Conservation (phyloP, 2,113 vertebrate species). For the Oplegnathus fasciatus region DNA sequence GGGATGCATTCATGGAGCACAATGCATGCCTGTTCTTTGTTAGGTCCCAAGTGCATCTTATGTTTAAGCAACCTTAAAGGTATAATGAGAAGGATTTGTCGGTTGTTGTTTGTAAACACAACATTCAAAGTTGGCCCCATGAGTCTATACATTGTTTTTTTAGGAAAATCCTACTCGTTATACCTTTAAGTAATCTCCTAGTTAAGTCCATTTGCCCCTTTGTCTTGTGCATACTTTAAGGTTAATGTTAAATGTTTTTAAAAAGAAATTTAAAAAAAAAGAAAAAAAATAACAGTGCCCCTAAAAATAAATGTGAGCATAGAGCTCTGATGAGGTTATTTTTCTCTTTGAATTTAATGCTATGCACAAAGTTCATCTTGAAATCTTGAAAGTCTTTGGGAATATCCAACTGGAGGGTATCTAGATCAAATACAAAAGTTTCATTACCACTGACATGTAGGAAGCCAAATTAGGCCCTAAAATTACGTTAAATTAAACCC, state of each 20-base stretch:
- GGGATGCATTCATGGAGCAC: neutral
- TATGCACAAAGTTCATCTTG: slow-evolving; percentile 58
- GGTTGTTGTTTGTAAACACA: too few species aligned
- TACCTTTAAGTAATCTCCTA: neutral
- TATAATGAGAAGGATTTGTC: too few species aligned
- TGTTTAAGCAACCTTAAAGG: neutral
- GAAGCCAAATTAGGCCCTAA: slow-evolving; percentile 75
- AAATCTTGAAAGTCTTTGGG: slow-evolving; percentile 67
- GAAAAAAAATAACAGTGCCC: neutral
- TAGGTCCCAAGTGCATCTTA: neutral
- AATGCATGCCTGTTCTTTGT: neutral
- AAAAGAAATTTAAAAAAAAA: too few species aligned
- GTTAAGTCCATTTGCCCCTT: neutral
- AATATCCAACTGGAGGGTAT: slow-evolving; percentile 65
- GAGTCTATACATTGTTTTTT: too few species aligned
- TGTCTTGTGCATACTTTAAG: neutral
- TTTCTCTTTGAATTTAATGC: slow-evolving; percentile 62
- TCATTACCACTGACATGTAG: slow-evolving; percentile 69
- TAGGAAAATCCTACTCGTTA: too few species aligned
- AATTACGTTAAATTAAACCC: slow-evolving; percentile 79
- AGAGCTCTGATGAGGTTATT: slow-evolving; percentile 24
- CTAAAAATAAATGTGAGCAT: neutral
- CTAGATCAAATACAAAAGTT: slow-evolving; percentile 79
- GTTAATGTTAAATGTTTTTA: neutral
- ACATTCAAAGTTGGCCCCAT: too few species aligned